Percentiles rank a stretch among this genome's conserved stretches.
These are phyloP conservation scores for Meta bourneti DNA, from an alignment of 2,888 invertebrate species.

Conservation along the genomic window DNA sequence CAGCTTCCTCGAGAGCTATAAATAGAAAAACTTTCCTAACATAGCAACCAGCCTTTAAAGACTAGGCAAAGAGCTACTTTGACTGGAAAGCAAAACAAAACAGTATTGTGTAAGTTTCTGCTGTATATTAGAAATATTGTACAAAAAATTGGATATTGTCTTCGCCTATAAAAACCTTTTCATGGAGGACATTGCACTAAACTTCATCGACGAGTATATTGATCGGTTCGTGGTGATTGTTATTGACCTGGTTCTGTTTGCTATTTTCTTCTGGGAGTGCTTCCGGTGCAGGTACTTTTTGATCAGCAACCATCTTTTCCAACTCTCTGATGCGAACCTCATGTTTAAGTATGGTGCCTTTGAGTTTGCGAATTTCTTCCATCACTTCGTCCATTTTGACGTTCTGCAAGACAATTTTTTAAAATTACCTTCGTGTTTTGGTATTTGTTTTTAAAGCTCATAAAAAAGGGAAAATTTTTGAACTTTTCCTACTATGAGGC, in stretches of 20 bases:
- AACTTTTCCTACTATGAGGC: too few species aligned
- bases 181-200: slow-evolving; percentile 9
- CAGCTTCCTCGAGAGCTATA: slow-evolving; percentile 48
- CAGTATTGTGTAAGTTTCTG: slow-evolving; percentile 16
- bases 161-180: neutral
- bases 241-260: slow-evolving; percentile 69
- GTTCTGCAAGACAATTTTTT: slow-evolving; percentile 40
- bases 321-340: slow-evolving; percentile 91
- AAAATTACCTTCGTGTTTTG: too few species aligned
- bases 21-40: slow-evolving; percentile 61
- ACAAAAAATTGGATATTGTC: slow-evolving; percentile 37
- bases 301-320: slow-evolving; percentile 83
- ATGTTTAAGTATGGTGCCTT: slow-evolving; percentile 95
- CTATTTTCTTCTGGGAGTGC: slow-evolving; percentile 37
- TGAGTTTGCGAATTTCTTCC: slow-evolving; percentile 91
- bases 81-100: slow-evolving; percentile 54
- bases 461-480: too few species aligned
- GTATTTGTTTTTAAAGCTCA: too few species aligned
- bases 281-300: slow-evolving; percentile 3
- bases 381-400: slow-evolving; percentile 88
- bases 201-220: slow-evolving; percentile 66
- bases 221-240: slow-evolving; percentile 64
- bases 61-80: slow-evolving; percentile 43
- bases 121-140: slow-evolving; percentile 45
- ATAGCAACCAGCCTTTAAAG: slow-evolving; percentile 18